Evolutionary conservation across 2,113 vertebrate species (phyloP).

Genomic region (Mesitornis unicolor): DNA sequence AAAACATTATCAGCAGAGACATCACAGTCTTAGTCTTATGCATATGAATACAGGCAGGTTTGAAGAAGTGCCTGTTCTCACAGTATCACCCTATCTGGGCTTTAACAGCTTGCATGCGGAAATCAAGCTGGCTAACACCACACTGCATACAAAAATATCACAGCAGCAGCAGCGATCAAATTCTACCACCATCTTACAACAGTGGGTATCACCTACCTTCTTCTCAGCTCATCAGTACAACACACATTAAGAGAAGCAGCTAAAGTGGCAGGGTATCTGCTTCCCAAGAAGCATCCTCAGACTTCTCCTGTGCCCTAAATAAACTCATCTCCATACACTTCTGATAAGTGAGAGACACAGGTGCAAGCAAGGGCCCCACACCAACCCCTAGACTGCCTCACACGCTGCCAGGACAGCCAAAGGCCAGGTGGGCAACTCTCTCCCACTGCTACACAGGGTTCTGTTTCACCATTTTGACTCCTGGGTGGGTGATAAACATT

Average conservation of each 20-base stretch:
- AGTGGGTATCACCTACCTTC: neutral
- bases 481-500: neutral
- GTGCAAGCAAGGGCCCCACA: neutral
- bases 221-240: neutral
- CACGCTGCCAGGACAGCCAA: neutral
- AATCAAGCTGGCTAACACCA: neutral
- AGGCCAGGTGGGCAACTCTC: neutral
- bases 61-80: neutral
- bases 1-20: neutral
- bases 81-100: neutral
- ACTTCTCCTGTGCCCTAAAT: neutral
- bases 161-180: neutral
- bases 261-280: neutral
- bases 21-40: neutral
- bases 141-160: neutral
- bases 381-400: neutral
- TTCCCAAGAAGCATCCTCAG: neutral
- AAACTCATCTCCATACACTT: neutral
- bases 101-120: neutral
- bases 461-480: neutral
- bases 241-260: neutral
- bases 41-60: neutral
- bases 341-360: rapidly evolving
- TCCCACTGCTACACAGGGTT: rapidly evolving
- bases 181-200: neutral